A percentile compares a stretch with the other conserved stretches of the same genome.
Evolutionary conservation across 1,140 invertebrate species (phyloP).

Genomic region (Listronotus bonariensis): DNA sequence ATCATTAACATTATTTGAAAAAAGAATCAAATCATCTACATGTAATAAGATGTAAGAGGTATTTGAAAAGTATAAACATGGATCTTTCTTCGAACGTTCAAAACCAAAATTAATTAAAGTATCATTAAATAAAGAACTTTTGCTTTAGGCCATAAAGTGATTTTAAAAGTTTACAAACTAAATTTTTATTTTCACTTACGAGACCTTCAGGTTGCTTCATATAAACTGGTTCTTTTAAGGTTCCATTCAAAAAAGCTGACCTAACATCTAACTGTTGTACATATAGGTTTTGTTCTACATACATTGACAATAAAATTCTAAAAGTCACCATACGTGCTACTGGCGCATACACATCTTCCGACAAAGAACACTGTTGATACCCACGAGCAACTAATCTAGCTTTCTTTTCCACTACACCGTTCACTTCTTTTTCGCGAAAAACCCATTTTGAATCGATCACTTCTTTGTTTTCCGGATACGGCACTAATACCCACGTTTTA

Average conservation of each 20-base stretch:
- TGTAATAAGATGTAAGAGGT: no score
- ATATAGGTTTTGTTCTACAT: neutral
- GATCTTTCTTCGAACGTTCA: neutral
- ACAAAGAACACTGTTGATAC: conserved; percentile 41
- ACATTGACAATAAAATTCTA: conserved; percentile 20
- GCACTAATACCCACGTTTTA: no score
- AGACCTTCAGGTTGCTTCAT: conserved; percentile 24
- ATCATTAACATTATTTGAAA: no score
- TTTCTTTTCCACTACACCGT: neutral
- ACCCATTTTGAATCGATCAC: neutral
- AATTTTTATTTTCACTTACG: neutral
- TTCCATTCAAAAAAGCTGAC: no score
- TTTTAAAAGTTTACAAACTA: conserved; percentile 24
- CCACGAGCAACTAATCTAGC: neutral
- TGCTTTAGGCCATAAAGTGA: conserved; percentile 49
- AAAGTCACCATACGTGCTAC: conserved; percentile 13
- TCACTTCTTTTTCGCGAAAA: conserved; percentile 1
- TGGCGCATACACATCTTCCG: conserved; percentile 18
- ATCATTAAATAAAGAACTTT: conserved; percentile 41
- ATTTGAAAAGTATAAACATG: no score
- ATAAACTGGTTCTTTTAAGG: conserved; percentile 7
- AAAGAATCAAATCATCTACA: no score
- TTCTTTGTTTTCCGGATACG: no score
- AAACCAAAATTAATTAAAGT: conserved; percentile 28
- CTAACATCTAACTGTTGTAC: no score